Conservation (phyloP, 2,113 vertebrate species). For the Dicentrarchus labrax region DNA sequence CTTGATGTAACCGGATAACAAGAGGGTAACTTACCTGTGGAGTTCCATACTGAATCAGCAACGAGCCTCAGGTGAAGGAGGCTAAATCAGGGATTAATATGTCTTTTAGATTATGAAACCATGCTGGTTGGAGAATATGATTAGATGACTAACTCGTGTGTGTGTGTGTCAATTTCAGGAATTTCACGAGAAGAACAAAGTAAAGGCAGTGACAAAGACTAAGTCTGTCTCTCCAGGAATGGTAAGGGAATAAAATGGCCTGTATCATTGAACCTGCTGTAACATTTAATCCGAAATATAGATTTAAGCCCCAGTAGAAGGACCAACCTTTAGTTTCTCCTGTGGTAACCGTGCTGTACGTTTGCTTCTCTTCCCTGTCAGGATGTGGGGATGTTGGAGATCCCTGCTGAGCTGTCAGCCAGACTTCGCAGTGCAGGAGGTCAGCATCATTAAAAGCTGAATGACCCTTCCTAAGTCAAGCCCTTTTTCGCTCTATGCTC, state of each 20-base stretch:
- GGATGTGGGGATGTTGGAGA: constrained; percentile 92
- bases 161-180: constrained; percentile 70
- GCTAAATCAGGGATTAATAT: background rate
- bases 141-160: background rate
- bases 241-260: constrained; percentile 71
- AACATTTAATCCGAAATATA: background rate
- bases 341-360: background rate
- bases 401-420: constrained; percentile 92
- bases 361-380: constrained; percentile 62
- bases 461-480: too few relatives aligned
- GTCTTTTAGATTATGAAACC: background rate
- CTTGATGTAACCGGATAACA: constrained; percentile 21
- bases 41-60: background rate
- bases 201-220: constrained; percentile 52
- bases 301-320: background rate
- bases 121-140: background rate
- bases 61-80: background rate
- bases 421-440: constrained; percentile 86
- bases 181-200: constrained; percentile 66
- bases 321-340: background rate
- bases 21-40: background rate
- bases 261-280: background rate
- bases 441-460: constrained; percentile 66
- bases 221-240: constrained; percentile 69
- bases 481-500: too few relatives aligned